Evolutionary conservation across 2,797 vertebrate species (phyloP).

Genomic region (Karalla daura): DNA sequence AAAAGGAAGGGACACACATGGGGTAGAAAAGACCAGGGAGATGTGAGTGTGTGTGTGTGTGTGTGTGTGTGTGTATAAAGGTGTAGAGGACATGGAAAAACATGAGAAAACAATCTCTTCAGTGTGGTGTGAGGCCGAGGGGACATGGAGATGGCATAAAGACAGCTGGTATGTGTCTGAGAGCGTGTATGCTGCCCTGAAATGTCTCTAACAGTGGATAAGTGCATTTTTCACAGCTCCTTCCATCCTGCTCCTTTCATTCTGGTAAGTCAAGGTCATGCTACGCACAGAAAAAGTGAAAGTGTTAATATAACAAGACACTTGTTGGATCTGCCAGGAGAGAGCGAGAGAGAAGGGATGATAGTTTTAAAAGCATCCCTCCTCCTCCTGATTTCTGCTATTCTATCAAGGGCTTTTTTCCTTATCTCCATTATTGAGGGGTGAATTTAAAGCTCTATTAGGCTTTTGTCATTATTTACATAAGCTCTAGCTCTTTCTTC

Average conservation of each 20-base stretch:
- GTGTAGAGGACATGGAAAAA: constrained; percentile 39
- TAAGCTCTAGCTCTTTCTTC: constrained; percentile 49
- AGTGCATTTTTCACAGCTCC: constrained; percentile 35
- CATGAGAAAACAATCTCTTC: constrained; percentile 69
- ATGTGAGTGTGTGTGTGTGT: background rate
- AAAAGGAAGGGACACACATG: constrained; percentile 45
- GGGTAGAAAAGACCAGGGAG: too few relatives aligned
- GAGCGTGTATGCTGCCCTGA: background rate
- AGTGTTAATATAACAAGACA: background rate
- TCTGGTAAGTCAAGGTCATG: constrained; percentile 49
- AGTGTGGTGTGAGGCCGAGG: constrained; percentile 35
- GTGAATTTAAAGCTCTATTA: constrained; percentile 58
- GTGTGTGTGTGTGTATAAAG: background rate
- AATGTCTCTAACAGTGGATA: constrained; percentile 16
- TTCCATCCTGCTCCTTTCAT: background rate
- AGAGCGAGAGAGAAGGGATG: background rate
- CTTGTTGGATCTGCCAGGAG: constrained; percentile 21
- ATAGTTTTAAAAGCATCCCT: constrained; percentile 21
- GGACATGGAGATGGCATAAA: constrained; percentile 35
- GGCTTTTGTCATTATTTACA: constrained; percentile 57
- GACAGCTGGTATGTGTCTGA: constrained; percentile 39
- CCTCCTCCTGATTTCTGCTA: background rate
- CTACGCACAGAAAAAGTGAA: background rate
- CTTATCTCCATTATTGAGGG: constrained; percentile 37
- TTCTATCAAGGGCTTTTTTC: constrained; percentile 25